Percentiles rank a stretch among this genome's conserved stretches.
These are phyloP conservation scores for Diabrotica balteata DNA, from an alignment of 2,888 invertebrate species.

Conservation along the genomic window DNA sequence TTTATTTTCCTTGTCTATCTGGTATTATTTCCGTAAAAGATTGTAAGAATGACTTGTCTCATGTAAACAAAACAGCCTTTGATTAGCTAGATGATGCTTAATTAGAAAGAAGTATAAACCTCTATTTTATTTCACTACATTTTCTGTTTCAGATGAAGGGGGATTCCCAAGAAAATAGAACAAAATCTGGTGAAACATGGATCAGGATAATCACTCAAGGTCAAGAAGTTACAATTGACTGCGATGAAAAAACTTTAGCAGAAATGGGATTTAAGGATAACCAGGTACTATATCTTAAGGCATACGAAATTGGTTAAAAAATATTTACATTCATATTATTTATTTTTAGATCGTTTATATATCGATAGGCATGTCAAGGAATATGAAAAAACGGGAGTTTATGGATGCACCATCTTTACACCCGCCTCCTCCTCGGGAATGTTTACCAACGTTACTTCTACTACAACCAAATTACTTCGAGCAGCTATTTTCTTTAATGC, in stretches of 20 bases:
- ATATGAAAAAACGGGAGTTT: conserved; percentile 68
- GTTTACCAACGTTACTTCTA: conserved; percentile 83
- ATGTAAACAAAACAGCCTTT: no score
- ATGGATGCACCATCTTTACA: conserved; percentile 85
- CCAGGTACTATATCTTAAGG: conserved; percentile 66
- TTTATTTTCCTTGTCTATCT: no score
- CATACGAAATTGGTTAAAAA: conserved; percentile 1
- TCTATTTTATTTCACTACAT: no score
- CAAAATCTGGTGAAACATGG: conserved; percentile 65
- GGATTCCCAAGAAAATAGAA: conserved; percentile 46
- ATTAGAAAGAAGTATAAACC: no score
- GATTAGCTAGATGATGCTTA: no score
- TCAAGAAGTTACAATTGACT: conserved; percentile 90
- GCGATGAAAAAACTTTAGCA: conserved; percentile 87
- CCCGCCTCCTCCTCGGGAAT: conserved; percentile 85
- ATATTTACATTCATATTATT: conserved; percentile 51
- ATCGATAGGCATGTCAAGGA: conserved; percentile 79
- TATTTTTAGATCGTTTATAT: conserved; percentile 78
- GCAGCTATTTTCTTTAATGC: conserved; percentile 89
- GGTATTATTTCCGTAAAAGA: no score
- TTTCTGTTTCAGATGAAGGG: conserved; percentile 45
- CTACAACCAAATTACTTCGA: conserved; percentile 89
- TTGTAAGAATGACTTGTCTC: no score
- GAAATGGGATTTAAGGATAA: conserved; percentile 95
- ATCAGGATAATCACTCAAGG: conserved; percentile 93